Conservation (phyloP, 1,140 invertebrate species). For the Danaus plexippus region DNA sequence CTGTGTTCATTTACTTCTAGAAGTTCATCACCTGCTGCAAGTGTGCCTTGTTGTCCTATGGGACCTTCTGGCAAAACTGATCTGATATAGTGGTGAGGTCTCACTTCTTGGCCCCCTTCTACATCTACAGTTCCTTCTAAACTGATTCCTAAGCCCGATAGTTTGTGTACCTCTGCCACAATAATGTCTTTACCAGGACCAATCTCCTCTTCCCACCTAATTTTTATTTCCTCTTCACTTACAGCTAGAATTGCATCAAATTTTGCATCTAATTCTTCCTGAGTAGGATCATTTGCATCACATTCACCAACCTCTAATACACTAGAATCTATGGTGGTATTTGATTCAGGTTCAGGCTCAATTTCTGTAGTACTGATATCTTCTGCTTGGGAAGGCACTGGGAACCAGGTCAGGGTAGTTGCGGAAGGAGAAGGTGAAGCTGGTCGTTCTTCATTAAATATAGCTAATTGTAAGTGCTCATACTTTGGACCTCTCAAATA, state of each 20-base stretch:
- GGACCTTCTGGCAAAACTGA: slow-evolving; percentile 91
- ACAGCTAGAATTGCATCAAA: slow-evolving; percentile 72
- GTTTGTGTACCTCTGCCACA: slow-evolving; percentile 87
- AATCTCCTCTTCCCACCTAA: slow-evolving; percentile 82
- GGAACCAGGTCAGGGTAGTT: slow-evolving; percentile 82
- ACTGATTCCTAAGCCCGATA: slow-evolving; percentile 91
- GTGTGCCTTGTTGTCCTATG: slow-evolving; percentile 83
- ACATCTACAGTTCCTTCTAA: slow-evolving; percentile 94
- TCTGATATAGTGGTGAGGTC: slow-evolving; percentile 89
- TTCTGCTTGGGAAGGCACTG: slow-evolving; percentile 73
- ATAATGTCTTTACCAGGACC: slow-evolving; percentile 80
- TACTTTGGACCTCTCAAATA: slow-evolving; percentile 91
- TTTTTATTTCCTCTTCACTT: slow-evolving; percentile 71
- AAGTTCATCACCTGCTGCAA: slow-evolving; percentile 92
- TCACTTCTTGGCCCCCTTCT: slow-evolving; percentile 85
- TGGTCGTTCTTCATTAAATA: slow-evolving; percentile 79
- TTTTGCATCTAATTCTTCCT: slow-evolving; percentile 71
- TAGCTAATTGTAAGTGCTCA: slow-evolving; percentile 89
- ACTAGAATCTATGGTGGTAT: slow-evolving; percentile 76
- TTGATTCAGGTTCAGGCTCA: slow-evolving; percentile 77
- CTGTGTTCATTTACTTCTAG: slow-evolving; percentile 90
- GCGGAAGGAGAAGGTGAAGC: slow-evolving; percentile 80
- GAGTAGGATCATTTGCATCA: slow-evolving; percentile 68
- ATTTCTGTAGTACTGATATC: slow-evolving; percentile 73
- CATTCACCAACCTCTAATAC: slow-evolving; percentile 67